These are phyloP conservation scores for Xenopus laevis DNA, from an alignment of 2,113 vertebrate genomes.

Conservation along the genomic window DNA sequence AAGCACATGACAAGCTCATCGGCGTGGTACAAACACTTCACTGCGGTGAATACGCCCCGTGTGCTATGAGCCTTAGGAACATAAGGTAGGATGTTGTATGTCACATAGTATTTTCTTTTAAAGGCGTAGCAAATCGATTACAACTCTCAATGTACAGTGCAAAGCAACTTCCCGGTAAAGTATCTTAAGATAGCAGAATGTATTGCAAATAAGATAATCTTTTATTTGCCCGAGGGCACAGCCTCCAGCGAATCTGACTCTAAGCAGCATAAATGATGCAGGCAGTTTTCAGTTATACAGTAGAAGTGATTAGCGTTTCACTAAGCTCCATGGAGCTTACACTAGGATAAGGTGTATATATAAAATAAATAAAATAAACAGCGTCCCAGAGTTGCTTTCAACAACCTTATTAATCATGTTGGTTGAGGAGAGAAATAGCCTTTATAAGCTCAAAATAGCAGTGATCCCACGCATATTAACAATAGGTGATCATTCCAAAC, in stretches of 20 bases:
- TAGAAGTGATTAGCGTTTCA: constrained; percentile 30
- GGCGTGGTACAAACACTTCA: no score
- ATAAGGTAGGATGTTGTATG: constrained; percentile 14
- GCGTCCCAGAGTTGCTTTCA: background rate
- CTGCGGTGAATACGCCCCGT: no score
- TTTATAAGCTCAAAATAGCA: constrained; percentile 1
- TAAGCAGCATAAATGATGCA: background rate
- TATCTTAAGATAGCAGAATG: constrained; percentile 51
- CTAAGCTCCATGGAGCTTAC: constrained; percentile 19
- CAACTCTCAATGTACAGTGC: constrained; percentile 36
- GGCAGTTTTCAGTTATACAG: constrained; percentile 18
- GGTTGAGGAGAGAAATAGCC: background rate
- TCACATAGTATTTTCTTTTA: constrained; percentile 14
- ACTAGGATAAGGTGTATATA: constrained; percentile 20
- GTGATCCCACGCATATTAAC: constrained; percentile 3
- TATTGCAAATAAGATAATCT: constrained; percentile 53
- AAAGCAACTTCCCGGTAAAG: constrained; percentile 49
- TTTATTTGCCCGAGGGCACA: constrained; percentile 50
- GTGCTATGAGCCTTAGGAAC: no score
- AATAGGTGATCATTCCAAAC: constrained; percentile 10
- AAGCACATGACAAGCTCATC: no score
- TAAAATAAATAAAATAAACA: background rate
- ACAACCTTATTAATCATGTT: constrained; percentile 4
- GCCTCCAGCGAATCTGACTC: constrained; percentile 49
- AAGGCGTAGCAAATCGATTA: constrained; percentile 30